Evolutionary conservation across 2,888 invertebrate genomes (phyloP), one percentile per base, ranked within the genome.

Genomic region (Eumerus sabulonum): DNA sequence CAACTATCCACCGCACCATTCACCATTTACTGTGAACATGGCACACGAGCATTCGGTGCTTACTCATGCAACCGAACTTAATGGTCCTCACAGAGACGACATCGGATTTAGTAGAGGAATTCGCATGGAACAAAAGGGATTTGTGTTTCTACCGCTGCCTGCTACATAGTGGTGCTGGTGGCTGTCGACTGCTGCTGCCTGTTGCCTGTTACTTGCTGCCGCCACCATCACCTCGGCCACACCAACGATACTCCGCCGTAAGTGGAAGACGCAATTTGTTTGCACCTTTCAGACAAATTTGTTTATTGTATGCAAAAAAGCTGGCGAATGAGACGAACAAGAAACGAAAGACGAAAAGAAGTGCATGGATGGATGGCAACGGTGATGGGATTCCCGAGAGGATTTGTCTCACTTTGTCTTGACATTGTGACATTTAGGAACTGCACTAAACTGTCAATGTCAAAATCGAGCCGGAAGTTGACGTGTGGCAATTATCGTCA

Each of bases 401-500:
- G 57, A 67, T 73, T 67, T 63, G 60, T 63, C 62, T 56, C 67
- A 62, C 57, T 68, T 62, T 72, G 60, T 72, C 66, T 36, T 54
- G 62, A 62, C 47, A 63, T 47, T 53, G 68, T 63, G 57, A 72
- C 73, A 67, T 67, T 48, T 36, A 35, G 59, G 63, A 68, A 51
- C 18, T 11, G 59, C 48, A 68, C 54, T 50, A 64, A 63, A 51
- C 48, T 68, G 64, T 74, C 60, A 74, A 27, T 27, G 27, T 27
- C 27, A 27, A 27, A 54, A 74, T 70, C n/a, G 45, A 60, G 53
- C 74, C 79, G 79, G 79, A 79, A 79, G 79, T 79, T 54, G 74
- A 45, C 74, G 42, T 50, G 68, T 64, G 79, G 59, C 47, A 45
- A 18, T 53, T 57, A 64, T 70, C 54, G n/a, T 11, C 40, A 40